Base-by-base conservation (phyloP, 2,113 vertebrate genomes). In the Dasyurus viverrinus region DNA sequence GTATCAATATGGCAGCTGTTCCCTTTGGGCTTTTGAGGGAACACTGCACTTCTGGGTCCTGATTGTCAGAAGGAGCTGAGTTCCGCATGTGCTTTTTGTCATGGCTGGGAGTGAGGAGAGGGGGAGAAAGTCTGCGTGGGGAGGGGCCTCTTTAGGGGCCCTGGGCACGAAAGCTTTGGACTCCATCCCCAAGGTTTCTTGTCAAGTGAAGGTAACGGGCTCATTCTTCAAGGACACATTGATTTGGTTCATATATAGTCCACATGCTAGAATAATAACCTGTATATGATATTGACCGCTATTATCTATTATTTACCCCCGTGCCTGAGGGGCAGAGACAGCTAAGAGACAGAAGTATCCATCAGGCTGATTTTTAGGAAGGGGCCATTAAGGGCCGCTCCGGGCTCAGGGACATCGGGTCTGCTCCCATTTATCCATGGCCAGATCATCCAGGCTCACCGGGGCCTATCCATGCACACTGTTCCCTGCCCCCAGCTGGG, bases 241-340 rank as follows among this genome's bases (percentile, higher is more conserved):
- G 50, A 90, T 90, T 8, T n/a, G 19, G 0, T 90, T 97, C 14
- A 90, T 76, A 14, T 48, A 92, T 26, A 91, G 93, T 90, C 53
- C 11, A 16, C 2, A 36, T 11, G 0, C 53, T 91, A 92, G 68
- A 90, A 94, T 93, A 97, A 91, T 76, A 76, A 0, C 0, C 2
- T 0, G 0, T 48, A 22, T 25, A 53, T 23, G 26, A 90, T 26
- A 48, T 90, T 93, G 3, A 8, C 2, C 55, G 46, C 94, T 89
- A 93, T 96, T 25, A 76, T 91, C 97, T 97, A 97, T 3, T 97
- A 97, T 96, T 95, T 96, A 97, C 96, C 97, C 95, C 94, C 84
- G 24, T 42, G 76, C 52, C 68, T 22, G 68, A 89, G 90, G 92
- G 54, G 50, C 0, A 0, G 0, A 68, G 92, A 23, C 53, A 57